Conservation (phyloP, 2,113 vertebrate genomes). For the Notarius lentiginosus region DNA sequence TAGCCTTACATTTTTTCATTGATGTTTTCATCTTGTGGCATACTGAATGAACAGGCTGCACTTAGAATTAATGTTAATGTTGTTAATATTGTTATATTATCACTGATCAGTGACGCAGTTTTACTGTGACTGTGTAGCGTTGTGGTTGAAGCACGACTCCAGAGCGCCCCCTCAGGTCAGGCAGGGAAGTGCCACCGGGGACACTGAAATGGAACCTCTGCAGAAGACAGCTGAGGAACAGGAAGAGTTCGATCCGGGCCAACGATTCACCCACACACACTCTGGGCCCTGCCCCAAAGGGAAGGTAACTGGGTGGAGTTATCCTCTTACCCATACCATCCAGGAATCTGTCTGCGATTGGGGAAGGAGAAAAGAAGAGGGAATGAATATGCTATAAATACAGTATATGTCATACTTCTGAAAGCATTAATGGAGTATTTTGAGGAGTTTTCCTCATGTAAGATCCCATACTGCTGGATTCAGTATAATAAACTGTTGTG, state of each 20-base stretch:
- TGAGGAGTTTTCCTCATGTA: neutral
- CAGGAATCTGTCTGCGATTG: conserved; percentile 70
- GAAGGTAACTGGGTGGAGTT: conserved; percentile 67
- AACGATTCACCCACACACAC: conserved; percentile 76
- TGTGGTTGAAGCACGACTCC: conserved; percentile 74
- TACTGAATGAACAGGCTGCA: neutral
- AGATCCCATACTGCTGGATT: neutral
- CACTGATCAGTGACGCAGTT: conserved; percentile 35
- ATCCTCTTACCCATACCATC: conserved; percentile 61
- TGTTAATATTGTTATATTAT: neutral
- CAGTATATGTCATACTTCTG: neutral
- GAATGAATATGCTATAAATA: no score
- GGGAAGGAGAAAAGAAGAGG: no score
- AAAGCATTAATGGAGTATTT: neutral
- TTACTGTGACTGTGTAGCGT: conserved; percentile 63
- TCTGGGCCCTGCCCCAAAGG: conserved; percentile 76
- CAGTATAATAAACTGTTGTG: neutral
- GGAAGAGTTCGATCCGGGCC: conserved; percentile 75
- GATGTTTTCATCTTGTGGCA: neutral
- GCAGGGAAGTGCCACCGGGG: conserved; percentile 56
- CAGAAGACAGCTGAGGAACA: conserved; percentile 72
- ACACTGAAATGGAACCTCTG: conserved; percentile 69
- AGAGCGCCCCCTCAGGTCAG: conserved; percentile 69
- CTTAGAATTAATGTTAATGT: neutral
- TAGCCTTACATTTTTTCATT: neutral